Conservation (phyloP, 37 sponge, comb jelly and placozoan species). For the Lycopodina hypogea region DNA sequence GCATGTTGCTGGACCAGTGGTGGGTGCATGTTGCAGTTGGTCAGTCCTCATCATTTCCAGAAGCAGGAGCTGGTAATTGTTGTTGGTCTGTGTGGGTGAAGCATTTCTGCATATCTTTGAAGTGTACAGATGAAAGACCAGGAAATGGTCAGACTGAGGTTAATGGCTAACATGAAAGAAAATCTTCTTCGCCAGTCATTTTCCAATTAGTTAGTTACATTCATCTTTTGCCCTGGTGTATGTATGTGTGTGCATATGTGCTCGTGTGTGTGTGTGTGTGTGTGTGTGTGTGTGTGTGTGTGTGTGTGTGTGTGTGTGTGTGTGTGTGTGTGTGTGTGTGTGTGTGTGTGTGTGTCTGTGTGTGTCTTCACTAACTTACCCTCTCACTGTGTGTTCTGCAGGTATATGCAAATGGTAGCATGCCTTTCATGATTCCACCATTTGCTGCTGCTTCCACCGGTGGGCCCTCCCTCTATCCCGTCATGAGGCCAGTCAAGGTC, state of each 20-base stretch:
- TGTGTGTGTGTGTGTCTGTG: no score
- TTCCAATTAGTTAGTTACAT: neutral
- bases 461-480: conserved; percentile 47
- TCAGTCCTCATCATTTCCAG: no score
- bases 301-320: neutral
- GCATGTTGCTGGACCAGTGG: neutral
- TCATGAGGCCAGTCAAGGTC: conserved; percentile 55
- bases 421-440: conserved; percentile 59
- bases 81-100: conserved; percentile 3
- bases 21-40: no score
- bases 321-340: neutral
- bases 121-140: conserved; percentile 4
- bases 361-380: no score
- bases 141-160: neutral
- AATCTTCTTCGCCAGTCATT: no score
- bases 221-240: neutral
- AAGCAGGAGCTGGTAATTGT: no score
- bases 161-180: conserved; percentile 1
- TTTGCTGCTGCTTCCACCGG: conserved; percentile 14
- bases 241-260: neutral
- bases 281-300: no score
- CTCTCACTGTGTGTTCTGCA: no score
- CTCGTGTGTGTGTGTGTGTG: neutral
- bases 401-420: conserved; percentile 56
- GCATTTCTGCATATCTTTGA: neutral